A percentile compares a stretch with the other conserved stretches of the same genome.
Conservation (phyloP, 37 sponge, comb jelly and placozoan genomes). For the Spongilla lacustris region DNA sequence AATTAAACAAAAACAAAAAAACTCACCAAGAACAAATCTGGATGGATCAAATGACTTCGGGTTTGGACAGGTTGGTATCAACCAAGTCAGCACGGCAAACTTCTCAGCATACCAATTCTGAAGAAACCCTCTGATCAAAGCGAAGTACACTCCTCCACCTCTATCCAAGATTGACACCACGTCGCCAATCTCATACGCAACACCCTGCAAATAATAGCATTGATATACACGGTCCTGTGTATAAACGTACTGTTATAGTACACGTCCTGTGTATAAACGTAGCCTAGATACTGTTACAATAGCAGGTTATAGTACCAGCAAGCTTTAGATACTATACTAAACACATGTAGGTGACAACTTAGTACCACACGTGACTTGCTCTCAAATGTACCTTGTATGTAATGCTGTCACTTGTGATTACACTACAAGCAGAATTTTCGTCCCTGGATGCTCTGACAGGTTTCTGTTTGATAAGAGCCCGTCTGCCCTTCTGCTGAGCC, state of each 20-base stretch:
- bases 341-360: too few relatives aligned
- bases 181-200: conserved; percentile 69
- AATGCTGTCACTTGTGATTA: neutral
- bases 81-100: conserved; percentile 72
- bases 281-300: too few relatives aligned
- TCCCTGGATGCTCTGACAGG: neutral
- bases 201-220: conserved; percentile 47
- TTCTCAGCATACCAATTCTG: conserved; percentile 70
- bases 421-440: neutral
- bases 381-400: neutral
- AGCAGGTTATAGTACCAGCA: too few relatives aligned
- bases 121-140: conserved; percentile 71
- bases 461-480: neutral
- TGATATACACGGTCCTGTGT: too few relatives aligned
- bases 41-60: conserved; percentile 75
- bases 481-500: conserved; percentile 23
- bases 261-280: too few relatives aligned
- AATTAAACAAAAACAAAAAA: too few relatives aligned
- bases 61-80: conserved; percentile 65
- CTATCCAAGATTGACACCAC: conserved; percentile 75
- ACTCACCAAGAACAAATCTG: conserved; percentile 68
- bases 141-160: conserved; percentile 72
- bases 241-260: too few relatives aligned
- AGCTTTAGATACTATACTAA: too few relatives aligned
- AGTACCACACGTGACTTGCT: too few relatives aligned